phyloP scores from a whole-genome alignment of 2,888 invertebrate species.

The Saturnia japonica region DNA sequence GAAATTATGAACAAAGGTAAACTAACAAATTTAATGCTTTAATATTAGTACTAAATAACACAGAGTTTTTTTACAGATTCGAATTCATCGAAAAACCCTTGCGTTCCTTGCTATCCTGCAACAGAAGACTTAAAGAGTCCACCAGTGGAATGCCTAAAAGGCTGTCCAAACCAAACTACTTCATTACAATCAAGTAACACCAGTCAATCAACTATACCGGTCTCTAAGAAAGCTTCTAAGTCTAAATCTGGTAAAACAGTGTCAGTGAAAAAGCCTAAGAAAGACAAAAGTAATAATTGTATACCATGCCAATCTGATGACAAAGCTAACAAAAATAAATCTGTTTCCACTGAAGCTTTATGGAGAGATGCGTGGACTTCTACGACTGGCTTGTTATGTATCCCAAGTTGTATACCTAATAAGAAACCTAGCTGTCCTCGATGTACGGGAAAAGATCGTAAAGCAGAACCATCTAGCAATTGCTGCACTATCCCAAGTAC shows the following conservation, averaged over 20 bases:
- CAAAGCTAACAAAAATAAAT: conserved; percentile 18
- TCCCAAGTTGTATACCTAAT: conserved; percentile 15
- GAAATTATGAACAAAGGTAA: conserved; percentile 20
- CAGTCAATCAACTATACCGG: background rate
- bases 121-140: background rate
- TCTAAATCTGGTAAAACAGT: conserved; percentile 20
- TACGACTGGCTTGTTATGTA: conserved; percentile 24
- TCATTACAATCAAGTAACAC: background rate
- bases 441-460: background rate
- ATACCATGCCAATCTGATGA: conserved; percentile 12
- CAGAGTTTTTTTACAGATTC: conserved; percentile 15
- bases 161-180: conserved; percentile 19
- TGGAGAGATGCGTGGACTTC: conserved; percentile 31
- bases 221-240: background rate
- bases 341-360: conserved; percentile 18
- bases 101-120: background rate
- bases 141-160: conserved; percentile 8
- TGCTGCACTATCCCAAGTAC: conserved; percentile 23
- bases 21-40: background rate
- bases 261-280: conserved; percentile 18
- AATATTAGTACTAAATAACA: conserved; percentile 21
- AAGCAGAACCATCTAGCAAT: conserved; percentile 12
- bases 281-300: conserved; percentile 19
- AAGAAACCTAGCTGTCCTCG: background rate
- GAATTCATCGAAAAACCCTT: background rate